A percentile compares a stretch with the other conserved stretches of the same genome.
These are phyloP conservation scores for Phalloptychus januarius DNA, from an alignment of 2,797 vertebrate species.

Conservation along the genomic window DNA sequence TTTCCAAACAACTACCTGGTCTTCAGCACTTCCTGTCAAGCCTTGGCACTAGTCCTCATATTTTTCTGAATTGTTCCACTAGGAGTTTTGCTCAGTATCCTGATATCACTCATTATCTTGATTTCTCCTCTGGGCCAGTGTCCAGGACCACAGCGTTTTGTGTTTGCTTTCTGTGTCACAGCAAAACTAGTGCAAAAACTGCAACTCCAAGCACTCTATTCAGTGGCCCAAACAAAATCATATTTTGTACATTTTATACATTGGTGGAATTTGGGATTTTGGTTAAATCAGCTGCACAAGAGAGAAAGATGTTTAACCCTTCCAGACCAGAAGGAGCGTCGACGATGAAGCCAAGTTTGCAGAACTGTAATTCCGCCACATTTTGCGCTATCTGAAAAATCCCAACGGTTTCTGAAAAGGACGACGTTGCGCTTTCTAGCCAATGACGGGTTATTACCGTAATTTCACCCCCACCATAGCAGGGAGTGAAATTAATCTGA, in stretches of 20 bases:
- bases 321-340: too few relatives aligned
- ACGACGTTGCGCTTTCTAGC: too few relatives aligned
- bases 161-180: background rate
- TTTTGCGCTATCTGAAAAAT: too few relatives aligned
- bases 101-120: background rate
- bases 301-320: too few relatives aligned
- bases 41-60: background rate
- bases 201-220: background rate
- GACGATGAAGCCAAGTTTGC: too few relatives aligned
- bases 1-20: background rate
- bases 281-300: slow-evolving; percentile 5
- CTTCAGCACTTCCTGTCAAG: background rate
- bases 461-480: too few relatives aligned
- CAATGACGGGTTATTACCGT: too few relatives aligned
- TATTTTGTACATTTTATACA: background rate
- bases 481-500: too few relatives aligned
- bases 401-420: too few relatives aligned
- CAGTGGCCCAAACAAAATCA: background rate
- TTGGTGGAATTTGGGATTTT: background rate
- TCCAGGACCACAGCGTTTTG: background rate
- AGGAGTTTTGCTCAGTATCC: background rate
- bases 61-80: background rate
- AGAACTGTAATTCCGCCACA: too few relatives aligned
- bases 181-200: background rate
- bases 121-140: background rate